Base-by-base conservation (phyloP, 1,140 invertebrate species). In the Anthonomus grandis region DNA sequence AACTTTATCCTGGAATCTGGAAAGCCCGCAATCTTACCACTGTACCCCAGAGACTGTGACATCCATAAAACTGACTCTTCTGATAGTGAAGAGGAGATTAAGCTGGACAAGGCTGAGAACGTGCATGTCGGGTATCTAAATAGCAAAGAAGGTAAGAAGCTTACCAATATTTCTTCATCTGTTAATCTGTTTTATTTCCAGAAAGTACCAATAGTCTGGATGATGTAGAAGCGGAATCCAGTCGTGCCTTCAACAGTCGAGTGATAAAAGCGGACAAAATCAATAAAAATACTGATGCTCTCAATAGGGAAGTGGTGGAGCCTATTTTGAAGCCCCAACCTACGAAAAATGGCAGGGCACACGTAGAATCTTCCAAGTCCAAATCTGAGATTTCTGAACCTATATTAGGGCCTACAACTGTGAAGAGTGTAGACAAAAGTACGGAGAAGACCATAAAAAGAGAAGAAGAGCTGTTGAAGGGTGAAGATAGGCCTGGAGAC, bases 21-120 rank as follows among this genome's bases (percentile, higher is more conserved):
- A 4, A 78, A 80, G 38, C 78, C 88, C 0, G 80, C 90, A 0
- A 81, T 83, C 12, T 68, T 93, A 34, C 83, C 83, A 1, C 78
- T 94, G 1, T 84, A 85, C 59, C 80, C 85, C 0, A 90, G 89
- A 10, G 84, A 91, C 57, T 93, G 91, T 69, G 83, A 85, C 60
- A 73, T 80, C 31, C 78, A 74, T 8, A 74, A 74, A 17, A 38
- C 57, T 23, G 41, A 50, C 21, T 22, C 27, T 8, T 22, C 9
- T 4, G 38, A n/a, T 36, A 18, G 17, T 41, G 38, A 63, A 27
- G 56, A 62, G 41, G 55, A 63, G 17, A 62, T 66, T 55, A 59
- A 57, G 15, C 31, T 64, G 17, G 37, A 64, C 6, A 51, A 64
- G 15, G 42, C 31, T 23, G 61, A 63, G 23, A 49, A 57, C 6